Evolutionary conservation across 2,797 vertebrate genomes (phyloP), one percentile per base, ranked within the genome.

Genomic region (Xenopus petersii): DNA sequence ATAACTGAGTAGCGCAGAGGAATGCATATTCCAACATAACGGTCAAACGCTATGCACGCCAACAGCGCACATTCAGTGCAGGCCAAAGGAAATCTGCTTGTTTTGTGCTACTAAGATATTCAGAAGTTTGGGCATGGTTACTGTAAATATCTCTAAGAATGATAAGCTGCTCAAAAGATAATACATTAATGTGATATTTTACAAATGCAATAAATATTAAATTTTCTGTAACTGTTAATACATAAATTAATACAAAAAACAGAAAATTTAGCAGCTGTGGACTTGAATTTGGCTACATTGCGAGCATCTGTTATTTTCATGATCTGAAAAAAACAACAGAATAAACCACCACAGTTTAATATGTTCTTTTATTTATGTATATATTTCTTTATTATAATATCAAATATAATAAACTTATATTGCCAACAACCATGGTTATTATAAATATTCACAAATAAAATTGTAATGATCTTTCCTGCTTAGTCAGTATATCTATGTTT

Each of bases 111-210:
- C 36, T 42, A 42, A 42, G 36, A 42, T 42, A 0, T 0, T 4
- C 10, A 89, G 73, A 84, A 91, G 87, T 74, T 87, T 89, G 48
- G 87, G 88, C 30, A 85, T 82, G 62, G 85, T 89, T 71, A 83
- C 83, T 0, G 84, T 87, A 17, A 91, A 21, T 77, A 90, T 85
- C 79, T 90, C 88, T 54, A 90, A 46, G 36, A 90, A 81, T 0
- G 89, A 89, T 3, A 91, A 81, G 0, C 85, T 86, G 36, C 6
- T 42, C 68, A 21, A 21, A 21, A 21, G 21, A 1, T 21, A 21
- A 21, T 21, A 21, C 21, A 21, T 21, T 21, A 1, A 1, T 21
- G 21, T 89, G 82, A 0, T 74, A 71, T 60, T 0, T 4, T 17
- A 89, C 81, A 64, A 70, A 71, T 1, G 88, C 3, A 68, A 91